Conservation (phyloP, 1,140 invertebrate species). For the Listronotus oregonensis region DNA sequence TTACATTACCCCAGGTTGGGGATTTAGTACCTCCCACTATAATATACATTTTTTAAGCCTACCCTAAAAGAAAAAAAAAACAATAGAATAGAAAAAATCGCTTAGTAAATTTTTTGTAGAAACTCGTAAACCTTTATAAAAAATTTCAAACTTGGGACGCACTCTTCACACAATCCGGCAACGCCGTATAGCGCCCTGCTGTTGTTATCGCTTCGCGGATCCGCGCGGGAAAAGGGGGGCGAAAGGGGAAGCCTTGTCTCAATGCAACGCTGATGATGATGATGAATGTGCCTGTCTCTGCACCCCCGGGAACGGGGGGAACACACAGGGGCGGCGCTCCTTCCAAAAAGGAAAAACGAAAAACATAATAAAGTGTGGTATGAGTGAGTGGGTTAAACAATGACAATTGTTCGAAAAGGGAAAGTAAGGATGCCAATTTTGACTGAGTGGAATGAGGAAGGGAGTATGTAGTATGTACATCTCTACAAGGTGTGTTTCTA, state of each 20-base stretch:
- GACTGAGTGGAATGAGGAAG: background rate
- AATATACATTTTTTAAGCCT: too few species aligned
- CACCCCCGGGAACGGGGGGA: conserved; percentile 22
- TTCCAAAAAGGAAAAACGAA: background rate
- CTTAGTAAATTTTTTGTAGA: too few species aligned
- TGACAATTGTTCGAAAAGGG: background rate
- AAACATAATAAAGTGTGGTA: conserved; percentile 1
- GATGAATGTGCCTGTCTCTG: conserved; percentile 38
- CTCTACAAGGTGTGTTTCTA: too few species aligned
- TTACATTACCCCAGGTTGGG: too few species aligned
- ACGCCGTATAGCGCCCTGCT: conserved; percentile 13
- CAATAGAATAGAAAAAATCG: too few species aligned
- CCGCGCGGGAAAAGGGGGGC: conserved; percentile 2
- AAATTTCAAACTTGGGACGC: background rate
- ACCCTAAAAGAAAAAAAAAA: too few species aligned
- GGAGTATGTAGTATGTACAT: background rate
- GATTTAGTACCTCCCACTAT: too few species aligned
- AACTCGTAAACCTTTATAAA: too few species aligned
- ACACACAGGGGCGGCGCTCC: conserved; percentile 18
- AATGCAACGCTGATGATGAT: conserved; percentile 39
- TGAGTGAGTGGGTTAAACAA: background rate
- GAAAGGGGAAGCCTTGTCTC: conserved; percentile 21
- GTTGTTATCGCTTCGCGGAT: conserved; percentile 30
- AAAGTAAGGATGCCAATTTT: background rate
- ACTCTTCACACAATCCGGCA: background rate